Evolutionary conservation across 2,888 invertebrate genomes (phyloP).

Genomic region (Heteromyza rotundicornis): DNA sequence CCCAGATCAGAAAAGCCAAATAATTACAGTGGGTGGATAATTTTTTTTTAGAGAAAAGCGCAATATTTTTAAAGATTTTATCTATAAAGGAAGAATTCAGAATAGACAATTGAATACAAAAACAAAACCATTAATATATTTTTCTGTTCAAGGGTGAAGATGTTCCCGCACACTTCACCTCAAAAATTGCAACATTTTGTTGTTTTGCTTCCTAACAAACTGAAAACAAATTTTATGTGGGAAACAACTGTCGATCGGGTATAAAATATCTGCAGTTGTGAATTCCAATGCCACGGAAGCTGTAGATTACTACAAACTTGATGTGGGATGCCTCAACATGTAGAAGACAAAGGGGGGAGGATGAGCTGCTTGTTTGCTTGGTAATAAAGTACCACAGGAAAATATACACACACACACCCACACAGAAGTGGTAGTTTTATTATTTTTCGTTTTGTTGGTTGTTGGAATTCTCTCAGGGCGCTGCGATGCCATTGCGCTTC

Average conservation of each 20-base stretch:
- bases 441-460: slow-evolving; percentile 12
- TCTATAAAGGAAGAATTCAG: too few relatives aligned
- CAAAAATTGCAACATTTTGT: slow-evolving; percentile 27
- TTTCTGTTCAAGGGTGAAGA: too few relatives aligned
- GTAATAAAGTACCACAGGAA: slow-evolving; percentile 18
- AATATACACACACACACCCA: neutral
- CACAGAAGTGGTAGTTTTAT: slow-evolving; percentile 20
- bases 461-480: neutral
- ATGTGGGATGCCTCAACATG: neutral
- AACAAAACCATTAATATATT: too few relatives aligned
- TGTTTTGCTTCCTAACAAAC: slow-evolving; percentile 29
- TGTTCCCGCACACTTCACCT: neutral
- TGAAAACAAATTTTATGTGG: slow-evolving; percentile 39
- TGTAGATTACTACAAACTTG: neutral
- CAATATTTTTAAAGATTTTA: too few relatives aligned
- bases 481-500: neutral
- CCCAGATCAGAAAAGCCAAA: slow-evolving; percentile 1
- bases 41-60: too few relatives aligned
- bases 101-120: too few relatives aligned
- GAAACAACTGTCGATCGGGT: slow-evolving; percentile 31
- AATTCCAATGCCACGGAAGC: slow-evolving; percentile 8
- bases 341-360: neutral
- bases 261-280: neutral
- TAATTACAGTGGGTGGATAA: too few relatives aligned
- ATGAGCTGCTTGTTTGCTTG: slow-evolving; percentile 19